phyloP scores from a whole-genome alignment of 2,113 vertebrate species.

The Myxocyprinus asiaticus region DNA sequence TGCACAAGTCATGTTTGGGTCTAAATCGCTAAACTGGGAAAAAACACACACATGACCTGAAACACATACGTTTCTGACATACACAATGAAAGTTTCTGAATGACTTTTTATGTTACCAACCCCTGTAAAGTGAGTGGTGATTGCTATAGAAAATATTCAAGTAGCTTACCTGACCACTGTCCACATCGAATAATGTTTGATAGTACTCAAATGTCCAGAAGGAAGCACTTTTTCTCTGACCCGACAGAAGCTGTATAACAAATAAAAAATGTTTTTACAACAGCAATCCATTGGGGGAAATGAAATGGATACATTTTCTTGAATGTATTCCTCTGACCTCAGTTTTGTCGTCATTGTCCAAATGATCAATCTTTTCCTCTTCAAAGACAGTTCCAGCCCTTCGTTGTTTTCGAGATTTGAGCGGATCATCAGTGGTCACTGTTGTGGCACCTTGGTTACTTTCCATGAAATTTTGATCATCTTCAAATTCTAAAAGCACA shows the following conservation, averaged over 20 bases:
- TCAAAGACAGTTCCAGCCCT: slow-evolving; percentile 60
- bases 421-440: slow-evolving; percentile 82
- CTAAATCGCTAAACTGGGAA: too few relatives aligned
- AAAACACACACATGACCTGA: not conserved
- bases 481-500: slow-evolving; percentile 83
- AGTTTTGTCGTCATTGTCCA: slow-evolving; percentile 81
- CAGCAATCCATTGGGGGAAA: not conserved
- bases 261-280: not conserved
- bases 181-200: slow-evolving; percentile 92
- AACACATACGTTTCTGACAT: not conserved
- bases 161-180: slow-evolving; percentile 84
- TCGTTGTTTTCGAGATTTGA: slow-evolving; percentile 64
- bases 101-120: not conserved
- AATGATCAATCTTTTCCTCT: slow-evolving; percentile 79
- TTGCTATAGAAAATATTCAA: not conserved
- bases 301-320: not conserved
- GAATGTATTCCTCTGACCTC: slow-evolving; percentile 74
- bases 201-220: slow-evolving; percentile 99
- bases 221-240: slow-evolving; percentile 86
- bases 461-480: slow-evolving; percentile 74
- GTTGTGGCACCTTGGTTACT: slow-evolving; percentile 78
- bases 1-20: too few relatives aligned
- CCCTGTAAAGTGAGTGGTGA: not conserved
- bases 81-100: not conserved
- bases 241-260: slow-evolving; percentile 82